Conservation (phyloP, 2,113 vertebrate species). For the Psettodes erumei region DNA sequence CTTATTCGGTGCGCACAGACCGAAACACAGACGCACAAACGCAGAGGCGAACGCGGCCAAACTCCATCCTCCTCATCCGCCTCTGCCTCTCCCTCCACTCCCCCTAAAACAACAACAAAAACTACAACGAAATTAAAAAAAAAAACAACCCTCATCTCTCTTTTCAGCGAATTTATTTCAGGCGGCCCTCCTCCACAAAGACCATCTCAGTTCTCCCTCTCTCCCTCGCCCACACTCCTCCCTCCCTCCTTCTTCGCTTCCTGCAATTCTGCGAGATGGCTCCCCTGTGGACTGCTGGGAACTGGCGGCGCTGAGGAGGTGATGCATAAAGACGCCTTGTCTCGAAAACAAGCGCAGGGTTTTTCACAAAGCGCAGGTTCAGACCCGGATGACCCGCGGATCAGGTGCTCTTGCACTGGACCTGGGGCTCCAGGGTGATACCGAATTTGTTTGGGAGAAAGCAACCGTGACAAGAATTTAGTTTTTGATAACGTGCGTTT, state of each 20-base stretch:
- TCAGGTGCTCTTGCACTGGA: too few species aligned
- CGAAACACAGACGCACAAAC: conserved; percentile 14
- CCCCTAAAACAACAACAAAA: not conserved
- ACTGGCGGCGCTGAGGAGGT: conserved; percentile 60
- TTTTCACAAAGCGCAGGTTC: conserved; percentile 23
- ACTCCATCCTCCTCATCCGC: conserved; percentile 23
- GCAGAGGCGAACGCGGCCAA: conserved; percentile 28
- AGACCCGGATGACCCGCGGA: conserved; percentile 18
- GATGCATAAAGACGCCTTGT: conserved; percentile 72
- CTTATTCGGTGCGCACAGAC: conserved; percentile 31
- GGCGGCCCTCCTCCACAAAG: conserved; percentile 64
- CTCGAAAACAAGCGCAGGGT: conserved; percentile 32
- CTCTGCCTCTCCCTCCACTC: conserved; percentile 16
- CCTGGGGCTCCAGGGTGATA: not conserved
- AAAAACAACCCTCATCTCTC: conserved; percentile 21
- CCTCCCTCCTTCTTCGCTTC: conserved; percentile 56
- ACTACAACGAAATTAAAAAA: too few species aligned
- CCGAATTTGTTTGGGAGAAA: not conserved
- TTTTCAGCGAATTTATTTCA: conserved; percentile 61
- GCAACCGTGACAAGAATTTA: not conserved
- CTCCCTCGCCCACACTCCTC: too few species aligned
- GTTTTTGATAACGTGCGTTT: not conserved
- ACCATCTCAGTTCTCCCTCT: conserved; percentile 64
- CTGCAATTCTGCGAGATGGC: conserved; percentile 69
- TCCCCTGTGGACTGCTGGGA: conserved; percentile 70